These are phyloP conservation scores for Lasioglossum leucozonium DNA, from an alignment of 2,888 invertebrate species.

Conservation along the genomic window DNA sequence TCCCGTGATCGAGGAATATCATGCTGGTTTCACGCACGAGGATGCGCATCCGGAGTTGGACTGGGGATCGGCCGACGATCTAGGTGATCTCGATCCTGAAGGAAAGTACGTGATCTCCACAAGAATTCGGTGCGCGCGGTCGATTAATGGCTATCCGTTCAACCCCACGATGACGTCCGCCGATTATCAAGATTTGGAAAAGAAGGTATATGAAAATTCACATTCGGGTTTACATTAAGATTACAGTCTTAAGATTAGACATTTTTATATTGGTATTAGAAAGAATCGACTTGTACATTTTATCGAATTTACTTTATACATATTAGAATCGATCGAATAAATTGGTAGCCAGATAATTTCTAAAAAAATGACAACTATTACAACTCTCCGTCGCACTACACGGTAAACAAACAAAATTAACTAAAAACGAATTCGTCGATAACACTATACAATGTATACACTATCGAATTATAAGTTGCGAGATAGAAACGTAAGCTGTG, in stretches of 20 bases:
- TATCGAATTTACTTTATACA: no score
- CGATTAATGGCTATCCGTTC: conserved; percentile 87
- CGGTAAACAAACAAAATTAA: not conserved
- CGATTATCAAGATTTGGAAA: conserved; percentile 88
- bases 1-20: conserved; percentile 89
- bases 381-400: not conserved
- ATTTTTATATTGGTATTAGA: no score
- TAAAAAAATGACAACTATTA: no score
- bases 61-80: conserved; percentile 86
- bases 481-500: not conserved
- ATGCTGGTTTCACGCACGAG: conserved; percentile 86
- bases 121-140: conserved; percentile 88
- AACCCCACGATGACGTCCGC: conserved; percentile 88
- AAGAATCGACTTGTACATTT: no score
- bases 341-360: not conserved
- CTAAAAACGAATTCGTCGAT: not conserved
- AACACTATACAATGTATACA: no score
- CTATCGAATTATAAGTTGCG: not conserved
- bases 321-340: not conserved
- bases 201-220: conserved; percentile 80
- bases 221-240: no score
- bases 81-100: conserved; percentile 88
- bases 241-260: not conserved
- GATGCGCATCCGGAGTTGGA: conserved; percentile 87
- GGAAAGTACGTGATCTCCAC: conserved; percentile 88